Base-by-base conservation (phyloP, 2,113 vertebrate genomes). In the Tetrao urogallus region DNA sequence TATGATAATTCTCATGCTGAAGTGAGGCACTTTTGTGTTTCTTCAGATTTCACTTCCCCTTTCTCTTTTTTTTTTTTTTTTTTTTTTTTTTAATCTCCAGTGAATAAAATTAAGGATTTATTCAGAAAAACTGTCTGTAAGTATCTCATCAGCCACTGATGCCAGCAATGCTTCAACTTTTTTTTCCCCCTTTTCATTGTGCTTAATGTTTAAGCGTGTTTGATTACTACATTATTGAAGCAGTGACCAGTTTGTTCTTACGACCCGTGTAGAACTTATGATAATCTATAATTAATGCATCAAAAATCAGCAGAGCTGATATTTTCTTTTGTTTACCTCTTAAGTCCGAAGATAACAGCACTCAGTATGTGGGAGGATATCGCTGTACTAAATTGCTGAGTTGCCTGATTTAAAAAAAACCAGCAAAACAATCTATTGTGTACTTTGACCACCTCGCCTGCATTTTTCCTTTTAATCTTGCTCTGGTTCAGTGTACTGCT, bases 241-340 rank as follows among this genome's bases (percentile, higher is more conserved):
- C 9, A 77, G 54, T 63, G 82, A 45, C 36, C 45, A 19, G 22
- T 79, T 57, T 94, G 4, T 70, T 95, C 67, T 92, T 82, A 84
- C 58, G 85, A 65, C 42, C 75, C 67, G 7, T 36, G 12, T 69
- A 79, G 82, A 84, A 66, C 4, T 13, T 76, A 11, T 0, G 21
- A 69, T 67, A n/a, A 54, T 54, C 58, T 70, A n/a, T n/a, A 86
- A 94, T 57, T 60, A 84, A 84, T 5, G 14, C 60, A 30, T 69
- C 36, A 65, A 58, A 84, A 89, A 82, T 50, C 82, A 89, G 30
- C 50, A 88, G 78, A 94, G n/a, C 65, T 82, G 81, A 75, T 28
- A 76, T 73, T 88, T 94, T 89, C 78, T 92, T 92, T 87, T 85
- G 58, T 77, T 88, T 70, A 50, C 36, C 82, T 27, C 28, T 66